phyloP scores from a whole-genome alignment of 2,888 invertebrate genomes.

The Caprella mutica region DNA sequence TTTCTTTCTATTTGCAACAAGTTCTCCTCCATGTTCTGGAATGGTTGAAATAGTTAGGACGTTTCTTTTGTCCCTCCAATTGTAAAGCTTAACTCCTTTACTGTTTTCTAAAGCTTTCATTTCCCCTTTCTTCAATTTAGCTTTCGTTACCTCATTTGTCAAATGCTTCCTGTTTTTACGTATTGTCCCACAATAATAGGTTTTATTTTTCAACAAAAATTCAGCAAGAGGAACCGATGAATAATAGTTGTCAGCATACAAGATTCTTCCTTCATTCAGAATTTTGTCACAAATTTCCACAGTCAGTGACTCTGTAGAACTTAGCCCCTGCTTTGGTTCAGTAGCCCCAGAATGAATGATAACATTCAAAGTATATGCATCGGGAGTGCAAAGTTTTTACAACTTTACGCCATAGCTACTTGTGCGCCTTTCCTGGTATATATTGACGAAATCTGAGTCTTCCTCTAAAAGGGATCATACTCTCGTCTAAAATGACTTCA shows the following conservation, averaged over 20 bases:
- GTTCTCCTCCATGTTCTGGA: constrained; percentile 7
- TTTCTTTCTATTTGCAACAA: background rate
- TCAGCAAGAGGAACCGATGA: background rate
- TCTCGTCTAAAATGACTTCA: constrained; percentile 6
- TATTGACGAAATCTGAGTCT: constrained; percentile 1
- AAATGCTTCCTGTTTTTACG: constrained; percentile 1
- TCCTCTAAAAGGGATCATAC: constrained; percentile 10
- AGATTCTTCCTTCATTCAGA: background rate
- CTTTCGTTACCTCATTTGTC: background rate
- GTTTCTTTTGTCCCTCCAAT: constrained; percentile 16
- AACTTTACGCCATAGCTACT: background rate
- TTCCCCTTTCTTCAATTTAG: constrained; percentile 1
- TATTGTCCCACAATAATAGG: background rate
- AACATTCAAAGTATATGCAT: background rate
- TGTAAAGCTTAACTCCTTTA: constrained; percentile 9
- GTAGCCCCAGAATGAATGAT: background rate
- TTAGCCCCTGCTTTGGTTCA: background rate
- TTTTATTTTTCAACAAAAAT: background rate
- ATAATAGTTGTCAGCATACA: constrained; percentile 3
- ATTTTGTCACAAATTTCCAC: constrained; percentile 1
- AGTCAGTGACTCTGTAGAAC: background rate
- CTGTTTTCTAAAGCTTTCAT: constrained; percentile 11
- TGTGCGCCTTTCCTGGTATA: background rate
- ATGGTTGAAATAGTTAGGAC: constrained; percentile 10
- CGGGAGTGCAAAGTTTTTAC: background rate